phyloP scores from a whole-genome alignment of 2,888 invertebrate genomes.

The Hemaris fuciformis region DNA sequence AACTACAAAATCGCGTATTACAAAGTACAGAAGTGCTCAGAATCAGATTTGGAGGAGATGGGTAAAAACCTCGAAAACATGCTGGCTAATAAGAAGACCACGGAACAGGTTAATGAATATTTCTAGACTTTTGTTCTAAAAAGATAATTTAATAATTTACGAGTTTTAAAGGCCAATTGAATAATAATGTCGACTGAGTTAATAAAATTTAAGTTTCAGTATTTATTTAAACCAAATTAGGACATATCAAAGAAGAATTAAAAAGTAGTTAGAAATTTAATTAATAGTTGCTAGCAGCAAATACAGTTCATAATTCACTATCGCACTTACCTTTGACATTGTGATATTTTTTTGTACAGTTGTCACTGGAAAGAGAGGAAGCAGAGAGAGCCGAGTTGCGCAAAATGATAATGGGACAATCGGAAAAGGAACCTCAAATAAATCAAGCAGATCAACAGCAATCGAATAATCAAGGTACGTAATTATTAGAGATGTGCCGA shows the following conservation, averaged over 20 bases:
- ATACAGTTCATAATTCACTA: too few species aligned
- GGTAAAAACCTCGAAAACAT: constrained; percentile 98
- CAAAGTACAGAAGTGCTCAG: constrained; percentile 95
- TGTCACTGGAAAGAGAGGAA: constrained; percentile 96
- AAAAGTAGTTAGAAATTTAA: too few species aligned
- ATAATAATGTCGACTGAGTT: too few species aligned
- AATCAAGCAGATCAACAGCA: constrained; percentile 84
- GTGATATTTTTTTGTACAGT: constrained; percentile 59
- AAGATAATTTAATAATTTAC: too few species aligned
- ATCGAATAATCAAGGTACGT: constrained; percentile 72
- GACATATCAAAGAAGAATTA: too few species aligned
- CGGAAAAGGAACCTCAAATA: constrained; percentile 85
- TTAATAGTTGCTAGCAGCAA: too few species aligned
- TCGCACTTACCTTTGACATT: too few species aligned
- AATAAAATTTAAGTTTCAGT: too few species aligned
- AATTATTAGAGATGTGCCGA: too few species aligned
- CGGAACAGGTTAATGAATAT: constrained; percentile 87
- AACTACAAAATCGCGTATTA: constrained; percentile 96
- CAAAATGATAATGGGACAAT: constrained; percentile 93
- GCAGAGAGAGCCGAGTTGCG: constrained; percentile 96
- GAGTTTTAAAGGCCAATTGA: neutral
- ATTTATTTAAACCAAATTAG: too few species aligned
- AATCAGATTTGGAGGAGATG: constrained; percentile 98
- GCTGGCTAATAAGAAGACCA: constrained; percentile 97
- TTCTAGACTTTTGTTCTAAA: neutral